These are phyloP conservation scores for Nycticebus coucang DNA, from an alignment of 2,113 vertebrate genomes.

Conservation along the genomic window DNA sequence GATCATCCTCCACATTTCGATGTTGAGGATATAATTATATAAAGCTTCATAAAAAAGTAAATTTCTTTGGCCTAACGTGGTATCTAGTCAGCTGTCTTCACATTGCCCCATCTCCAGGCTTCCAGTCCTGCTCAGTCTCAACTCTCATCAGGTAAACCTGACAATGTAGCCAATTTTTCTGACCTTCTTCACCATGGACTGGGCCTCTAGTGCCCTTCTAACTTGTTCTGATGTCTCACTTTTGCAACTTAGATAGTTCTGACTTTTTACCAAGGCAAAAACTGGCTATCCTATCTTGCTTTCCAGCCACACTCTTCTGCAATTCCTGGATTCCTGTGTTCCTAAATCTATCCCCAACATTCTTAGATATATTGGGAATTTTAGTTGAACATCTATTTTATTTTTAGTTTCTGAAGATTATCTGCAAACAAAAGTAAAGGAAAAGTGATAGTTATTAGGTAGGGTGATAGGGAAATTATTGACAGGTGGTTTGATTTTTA, in stretches of 20 bases:
- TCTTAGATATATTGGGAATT: not conserved
- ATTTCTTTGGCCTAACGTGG: not conserved
- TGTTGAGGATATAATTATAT: not conserved
- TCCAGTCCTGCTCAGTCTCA: not conserved
- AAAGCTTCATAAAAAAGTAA: not conserved
- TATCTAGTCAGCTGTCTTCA: not conserved
- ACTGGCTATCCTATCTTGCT: not conserved
- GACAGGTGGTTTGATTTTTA: not conserved
- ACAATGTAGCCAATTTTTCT: not conserved
- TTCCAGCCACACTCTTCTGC: not conserved
- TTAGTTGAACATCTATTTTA: not conserved
- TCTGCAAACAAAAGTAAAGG: not conserved
- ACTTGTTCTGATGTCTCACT: not conserved
- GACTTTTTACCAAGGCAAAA: not conserved
- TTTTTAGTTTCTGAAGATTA: not conserved
- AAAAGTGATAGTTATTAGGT: not conserved
- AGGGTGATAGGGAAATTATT: not conserved
- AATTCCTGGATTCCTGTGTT: not conserved
- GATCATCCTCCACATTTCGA: not conserved
- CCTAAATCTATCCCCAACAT: not conserved
- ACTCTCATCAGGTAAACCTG: not conserved
- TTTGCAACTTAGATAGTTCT: not conserved
- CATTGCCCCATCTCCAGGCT: not conserved
- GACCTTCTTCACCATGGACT: not conserved
- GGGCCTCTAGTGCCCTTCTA: not conserved